Evolutionary conservation across 2,113 vertebrate species (phyloP).

Genomic region (Hassar affinis): DNA sequence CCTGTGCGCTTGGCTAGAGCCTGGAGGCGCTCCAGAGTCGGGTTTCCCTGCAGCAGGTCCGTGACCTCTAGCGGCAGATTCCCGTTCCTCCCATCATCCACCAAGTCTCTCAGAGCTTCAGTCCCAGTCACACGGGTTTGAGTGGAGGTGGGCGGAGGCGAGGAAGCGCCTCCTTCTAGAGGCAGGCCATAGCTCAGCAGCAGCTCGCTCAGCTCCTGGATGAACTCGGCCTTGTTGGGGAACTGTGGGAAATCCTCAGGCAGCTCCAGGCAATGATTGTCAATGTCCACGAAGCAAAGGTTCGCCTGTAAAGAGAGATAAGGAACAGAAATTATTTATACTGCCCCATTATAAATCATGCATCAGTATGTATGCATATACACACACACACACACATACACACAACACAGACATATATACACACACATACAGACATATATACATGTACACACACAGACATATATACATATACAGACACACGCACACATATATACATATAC

Average conservation of each 20-base stretch:
- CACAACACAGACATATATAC: no score
- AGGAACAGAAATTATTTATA: slow-evolving; percentile 47
- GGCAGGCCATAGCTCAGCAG: slow-evolving; percentile 85
- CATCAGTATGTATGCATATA: no score
- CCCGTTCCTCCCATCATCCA: slow-evolving; percentile 92
- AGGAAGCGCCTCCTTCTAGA: slow-evolving; percentile 69
- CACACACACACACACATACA: no score
- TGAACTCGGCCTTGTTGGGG: slow-evolving; percentile 95
- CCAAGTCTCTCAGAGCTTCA: slow-evolving; percentile 84
- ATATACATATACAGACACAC: no score
- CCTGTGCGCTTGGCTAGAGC: slow-evolving; percentile 96
- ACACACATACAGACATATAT: no score
- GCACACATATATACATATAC: no score
- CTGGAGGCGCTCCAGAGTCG: slow-evolving; percentile 92
- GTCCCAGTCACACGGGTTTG: slow-evolving; percentile 73
- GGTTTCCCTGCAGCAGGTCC: slow-evolving; percentile 90
- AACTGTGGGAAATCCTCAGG: slow-evolving; percentile 97
- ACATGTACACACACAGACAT: no score
- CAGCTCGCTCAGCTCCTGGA: slow-evolving; percentile 95
- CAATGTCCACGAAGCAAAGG: slow-evolving; percentile 97
- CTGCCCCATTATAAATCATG: slow-evolving; percentile 27
- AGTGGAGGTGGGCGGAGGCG: slow-evolving; percentile 72
- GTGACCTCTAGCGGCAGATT: slow-evolving; percentile 89
- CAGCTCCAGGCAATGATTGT: slow-evolving; percentile 96
- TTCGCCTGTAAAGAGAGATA: slow-evolving; percentile 86